Conservation (phyloP, 1,140 invertebrate genomes). For the Meloidogyne hapla region DNA sequence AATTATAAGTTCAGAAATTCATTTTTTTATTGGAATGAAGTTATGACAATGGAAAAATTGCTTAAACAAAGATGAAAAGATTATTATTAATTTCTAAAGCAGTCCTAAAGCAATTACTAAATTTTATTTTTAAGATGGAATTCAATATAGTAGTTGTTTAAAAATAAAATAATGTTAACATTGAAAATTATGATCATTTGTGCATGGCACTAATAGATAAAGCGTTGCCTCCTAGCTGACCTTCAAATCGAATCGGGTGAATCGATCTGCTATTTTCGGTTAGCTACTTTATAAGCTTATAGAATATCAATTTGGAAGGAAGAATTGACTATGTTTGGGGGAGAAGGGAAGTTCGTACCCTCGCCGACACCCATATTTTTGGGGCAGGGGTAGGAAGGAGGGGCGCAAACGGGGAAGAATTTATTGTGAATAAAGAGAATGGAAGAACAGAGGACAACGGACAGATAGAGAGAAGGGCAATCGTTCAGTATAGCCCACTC, state of each 20-base stretch:
- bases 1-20: neutral
- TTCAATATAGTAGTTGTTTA: too few relatives aligned
- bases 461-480: neutral
- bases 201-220: neutral
- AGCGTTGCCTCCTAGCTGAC: neutral
- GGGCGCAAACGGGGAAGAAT: constrained; percentile 12
- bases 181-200: too few relatives aligned
- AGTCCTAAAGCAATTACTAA: too few relatives aligned
- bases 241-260: neutral
- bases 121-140: too few relatives aligned
- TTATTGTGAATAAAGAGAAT: neutral
- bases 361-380: neutral
- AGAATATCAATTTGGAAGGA: neutral
- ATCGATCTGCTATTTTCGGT: neutral
- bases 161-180: too few relatives aligned
- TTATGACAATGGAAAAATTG: neutral
- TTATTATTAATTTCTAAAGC: too few relatives aligned
- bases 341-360: neutral
- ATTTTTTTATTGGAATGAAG: neutral
- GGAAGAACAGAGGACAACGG: constrained; percentile 9
- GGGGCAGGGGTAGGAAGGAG: neutral
- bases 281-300: neutral
- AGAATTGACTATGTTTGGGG: neutral
- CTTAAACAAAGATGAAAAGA: too few relatives aligned
- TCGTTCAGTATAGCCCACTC: neutral